These are phyloP conservation scores for Anas bernieri DNA, from an alignment of 2,797 vertebrate genomes.

Conservation along the genomic window DNA sequence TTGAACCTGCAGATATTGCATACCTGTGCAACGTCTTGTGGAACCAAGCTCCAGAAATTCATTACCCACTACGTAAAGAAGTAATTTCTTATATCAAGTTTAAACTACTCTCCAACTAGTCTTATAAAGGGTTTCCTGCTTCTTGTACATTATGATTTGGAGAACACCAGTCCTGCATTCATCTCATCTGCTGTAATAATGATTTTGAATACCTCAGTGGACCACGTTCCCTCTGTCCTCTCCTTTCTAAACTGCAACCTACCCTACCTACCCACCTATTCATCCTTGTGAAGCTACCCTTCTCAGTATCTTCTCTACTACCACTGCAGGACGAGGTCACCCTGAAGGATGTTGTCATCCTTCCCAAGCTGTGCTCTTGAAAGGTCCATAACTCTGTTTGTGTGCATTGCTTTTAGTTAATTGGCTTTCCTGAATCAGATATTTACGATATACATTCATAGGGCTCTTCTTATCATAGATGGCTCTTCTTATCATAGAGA, in stretches of 20 bases:
- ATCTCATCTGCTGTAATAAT: neutral
- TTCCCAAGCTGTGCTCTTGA: neutral
- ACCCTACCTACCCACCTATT: too few relatives aligned
- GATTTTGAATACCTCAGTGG: neutral
- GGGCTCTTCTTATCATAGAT: neutral
- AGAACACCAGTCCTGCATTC: neutral
- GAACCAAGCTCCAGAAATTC: neutral
- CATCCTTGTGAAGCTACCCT: neutral
- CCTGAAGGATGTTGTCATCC: neutral
- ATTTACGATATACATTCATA: neutral
- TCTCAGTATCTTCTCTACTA: neutral
- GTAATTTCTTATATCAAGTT: neutral
- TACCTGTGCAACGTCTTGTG: neutral
- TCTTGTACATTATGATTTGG: neutral
- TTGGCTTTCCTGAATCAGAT: neutral
- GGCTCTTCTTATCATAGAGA: neutral
- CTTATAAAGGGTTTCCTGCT: neutral
- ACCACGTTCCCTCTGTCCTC: neutral
- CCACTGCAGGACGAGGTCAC: neutral
- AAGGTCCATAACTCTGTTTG: slow-evolving; percentile 4
- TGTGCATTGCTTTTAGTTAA: neutral
- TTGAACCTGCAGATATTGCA: neutral
- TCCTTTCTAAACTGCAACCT: neutral
- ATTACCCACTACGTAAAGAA: neutral
- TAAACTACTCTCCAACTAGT: neutral